Percentiles rank a stretch among this genome's conserved stretches.
phyloP scores from a whole-genome alignment of 2,113 vertebrate genomes.

The Isichthys henryi region DNA sequence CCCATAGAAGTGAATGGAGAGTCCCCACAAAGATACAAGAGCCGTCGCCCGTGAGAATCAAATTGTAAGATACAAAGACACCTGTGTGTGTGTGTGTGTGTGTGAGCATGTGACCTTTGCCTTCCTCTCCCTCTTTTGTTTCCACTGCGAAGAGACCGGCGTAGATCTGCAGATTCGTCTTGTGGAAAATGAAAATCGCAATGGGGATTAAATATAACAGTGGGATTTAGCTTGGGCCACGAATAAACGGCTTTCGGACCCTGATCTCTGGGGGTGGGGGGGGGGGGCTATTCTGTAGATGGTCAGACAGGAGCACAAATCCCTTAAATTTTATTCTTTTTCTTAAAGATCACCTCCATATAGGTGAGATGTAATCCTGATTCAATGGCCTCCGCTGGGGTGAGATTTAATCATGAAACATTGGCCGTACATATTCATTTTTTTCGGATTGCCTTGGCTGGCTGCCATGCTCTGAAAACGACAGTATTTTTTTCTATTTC shows the following conservation, averaged over 20 bases:
- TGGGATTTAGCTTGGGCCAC: not conserved
- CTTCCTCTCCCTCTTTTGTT: conserved; percentile 16
- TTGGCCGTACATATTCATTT: conserved; percentile 37
- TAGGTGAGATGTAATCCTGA: conserved; percentile 29
- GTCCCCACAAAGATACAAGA: too few relatives aligned
- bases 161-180: not conserved
- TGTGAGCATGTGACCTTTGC: conserved; percentile 16
- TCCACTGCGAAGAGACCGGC: not conserved
- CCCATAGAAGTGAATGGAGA: too few relatives aligned
- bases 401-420: conserved; percentile 40
- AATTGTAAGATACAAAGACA: too few relatives aligned
- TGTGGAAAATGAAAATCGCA: conserved; percentile 11
- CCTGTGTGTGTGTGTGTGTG: not conserved
- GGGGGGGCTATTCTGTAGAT: conserved; percentile 7
- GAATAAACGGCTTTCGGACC: conserved; percentile 18
- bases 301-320: conserved; percentile 24
- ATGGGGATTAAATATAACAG: conserved; percentile 19
- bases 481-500: conserved; percentile 24
- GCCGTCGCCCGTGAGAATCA: too few relatives aligned
- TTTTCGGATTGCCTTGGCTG: conserved; percentile 17
- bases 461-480: conserved; percentile 20
- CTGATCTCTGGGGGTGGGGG: not conserved
- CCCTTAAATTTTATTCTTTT: conserved; percentile 30
- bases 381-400: conserved; percentile 29
- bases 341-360: conserved; percentile 38